A percentile compares a stretch with the other conserved stretches of the same genome.
Evolutionary conservation across 1,140 invertebrate genomes (phyloP).

Genomic region (Ridgeia piscesae): DNA sequence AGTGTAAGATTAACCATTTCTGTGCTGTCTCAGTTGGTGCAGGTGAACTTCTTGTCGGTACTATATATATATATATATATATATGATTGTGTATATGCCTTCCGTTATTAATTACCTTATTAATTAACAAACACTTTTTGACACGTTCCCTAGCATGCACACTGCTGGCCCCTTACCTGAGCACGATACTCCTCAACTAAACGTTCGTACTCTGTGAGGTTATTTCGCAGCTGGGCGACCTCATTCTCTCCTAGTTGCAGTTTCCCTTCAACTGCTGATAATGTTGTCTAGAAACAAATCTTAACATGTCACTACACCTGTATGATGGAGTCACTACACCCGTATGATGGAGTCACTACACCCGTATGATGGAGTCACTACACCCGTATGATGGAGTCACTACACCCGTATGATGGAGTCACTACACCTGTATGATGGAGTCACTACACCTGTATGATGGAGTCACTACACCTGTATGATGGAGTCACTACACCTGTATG

Average conservation of each 20-base stretch:
- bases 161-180: constrained; percentile 38
- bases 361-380: too few relatives aligned
- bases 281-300: constrained; percentile 37
- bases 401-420: too few relatives aligned
- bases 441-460: too few relatives aligned
- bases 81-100: too few relatives aligned
- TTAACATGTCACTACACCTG: constrained; percentile 10
- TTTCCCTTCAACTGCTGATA: constrained; percentile 43
- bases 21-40: not conserved
- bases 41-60: not conserved
- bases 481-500: too few relatives aligned
- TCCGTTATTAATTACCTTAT: too few relatives aligned
- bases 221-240: constrained; percentile 43
- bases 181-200: constrained; percentile 53
- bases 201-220: constrained; percentile 50
- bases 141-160: not conserved
- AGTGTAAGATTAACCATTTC: not conserved
- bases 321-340: too few relatives aligned
- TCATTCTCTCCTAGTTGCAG: constrained; percentile 47
- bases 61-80: not conserved
- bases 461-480: too few relatives aligned
- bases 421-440: too few relatives aligned
- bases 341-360: too few relatives aligned
- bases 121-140: not conserved
- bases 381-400: too few relatives aligned